A percentile compares a stretch with the other conserved stretches of the same genome.
Evolutionary conservation across 2,113 vertebrate genomes (phyloP).

Genomic region (Madoqua kirkii): DNA sequence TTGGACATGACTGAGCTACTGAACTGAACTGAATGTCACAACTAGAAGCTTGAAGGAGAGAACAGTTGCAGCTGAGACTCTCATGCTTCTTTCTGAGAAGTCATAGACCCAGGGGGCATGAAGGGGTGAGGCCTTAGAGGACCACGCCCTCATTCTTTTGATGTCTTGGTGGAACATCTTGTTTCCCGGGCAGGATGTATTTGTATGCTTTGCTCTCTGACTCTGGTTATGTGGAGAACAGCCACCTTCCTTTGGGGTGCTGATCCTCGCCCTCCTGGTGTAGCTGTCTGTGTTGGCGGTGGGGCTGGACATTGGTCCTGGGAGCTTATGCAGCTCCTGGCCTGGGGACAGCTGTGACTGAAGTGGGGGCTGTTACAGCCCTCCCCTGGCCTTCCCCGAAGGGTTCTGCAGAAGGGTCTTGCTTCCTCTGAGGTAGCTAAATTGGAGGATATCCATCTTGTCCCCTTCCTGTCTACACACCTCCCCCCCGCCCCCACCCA

Average conservation of each 20-base stretch:
- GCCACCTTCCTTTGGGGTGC: background rate
- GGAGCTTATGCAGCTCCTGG: background rate
- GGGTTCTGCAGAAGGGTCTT: background rate
- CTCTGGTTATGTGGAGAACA: background rate
- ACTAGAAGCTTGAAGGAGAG: background rate
- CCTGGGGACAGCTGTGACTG: background rate
- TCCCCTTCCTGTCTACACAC: background rate
- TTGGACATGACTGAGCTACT: no score
- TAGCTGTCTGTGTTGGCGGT: background rate
- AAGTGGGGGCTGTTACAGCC: background rate
- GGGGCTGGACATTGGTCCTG: no score
- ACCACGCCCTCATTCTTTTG: rapidly evolving
- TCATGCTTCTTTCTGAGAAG: rapidly evolving
- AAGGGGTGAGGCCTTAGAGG: background rate
- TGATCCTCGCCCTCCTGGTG: background rate
- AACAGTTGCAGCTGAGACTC: background rate
- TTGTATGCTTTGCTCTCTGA: background rate
- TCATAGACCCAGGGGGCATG: background rate
- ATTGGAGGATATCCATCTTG: rapidly evolving
- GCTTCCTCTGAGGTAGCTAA: background rate
- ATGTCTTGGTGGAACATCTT: background rate
- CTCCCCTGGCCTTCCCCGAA: background rate
- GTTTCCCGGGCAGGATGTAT: no score
- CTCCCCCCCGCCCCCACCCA: rapidly evolving
- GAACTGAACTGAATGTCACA: background rate